Base-by-base conservation (phyloP, 2,797 vertebrate species). In the Schizothorax lantsangensis region DNA sequence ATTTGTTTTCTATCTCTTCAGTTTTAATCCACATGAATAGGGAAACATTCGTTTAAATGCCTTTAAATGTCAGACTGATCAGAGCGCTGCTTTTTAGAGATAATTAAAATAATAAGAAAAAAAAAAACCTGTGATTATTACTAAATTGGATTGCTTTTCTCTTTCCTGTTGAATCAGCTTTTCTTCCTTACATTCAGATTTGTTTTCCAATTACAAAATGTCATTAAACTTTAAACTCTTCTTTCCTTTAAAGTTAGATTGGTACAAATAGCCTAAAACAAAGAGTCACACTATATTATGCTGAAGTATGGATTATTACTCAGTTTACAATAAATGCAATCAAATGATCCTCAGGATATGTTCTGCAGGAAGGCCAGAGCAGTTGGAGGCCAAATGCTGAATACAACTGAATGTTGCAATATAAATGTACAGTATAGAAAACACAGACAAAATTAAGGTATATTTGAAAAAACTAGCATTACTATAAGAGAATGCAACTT, bases 1-100 rank as follows among this genome's bases (percentile, higher is more conserved):
- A 47, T 38, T 64, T 73, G 38, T 83, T 83, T 59, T 64, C 54
- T 30, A 19, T 87, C 54, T 43, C n/a, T 85, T 71, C 21, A 52
- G 47, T 86, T 87, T 84, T 47, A 73, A 73, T 84, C 75, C 74
- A 47, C 57, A 68, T 82, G 21, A 81, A 84, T 40, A 47, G 54
- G 57, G 40, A 72, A 21, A n/a, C 81, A 52, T 78, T 73, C 3
- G 66, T 81, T 83, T 23, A 84, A 69, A 85, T 57, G 47, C 40
- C 43, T 84, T 81, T 59, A 88, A 85, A 87, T 88, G 59, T 83
- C 80, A 84, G 11, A 78, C 14, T 81, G 62, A 62, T 26, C 81
- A 77, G 47, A 71, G 26, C 1, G 9, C 23, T 87, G 74, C 33
- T 52, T 52, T 88, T 77, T 49, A 81, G 57, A 80, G 80, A 83